Conservation (phyloP, 2,113 vertebrate species). For the Lophotis ruficrista region DNA sequence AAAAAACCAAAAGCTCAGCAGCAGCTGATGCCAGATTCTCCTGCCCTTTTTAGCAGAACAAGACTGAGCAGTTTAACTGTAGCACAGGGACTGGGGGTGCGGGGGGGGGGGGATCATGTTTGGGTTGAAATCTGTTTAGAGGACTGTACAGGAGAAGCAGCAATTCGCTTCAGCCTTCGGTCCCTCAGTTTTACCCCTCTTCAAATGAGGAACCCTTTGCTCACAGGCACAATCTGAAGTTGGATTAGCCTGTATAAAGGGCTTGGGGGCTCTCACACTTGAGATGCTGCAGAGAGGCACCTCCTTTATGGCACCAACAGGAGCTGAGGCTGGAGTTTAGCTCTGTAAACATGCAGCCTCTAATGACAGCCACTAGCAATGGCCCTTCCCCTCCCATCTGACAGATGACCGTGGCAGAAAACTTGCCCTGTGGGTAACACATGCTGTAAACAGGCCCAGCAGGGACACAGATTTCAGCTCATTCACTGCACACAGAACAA, state of each 20-base stretch:
- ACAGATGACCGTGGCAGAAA: constrained; percentile 5
- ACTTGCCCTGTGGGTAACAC: not conserved
- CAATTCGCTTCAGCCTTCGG: not conserved
- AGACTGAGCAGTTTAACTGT: not conserved
- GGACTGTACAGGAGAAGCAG: not conserved
- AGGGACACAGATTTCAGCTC: constrained; percentile 1
- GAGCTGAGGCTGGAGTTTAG: not conserved
- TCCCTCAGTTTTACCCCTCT: not conserved
- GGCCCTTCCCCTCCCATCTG: not conserved
- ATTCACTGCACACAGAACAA: not conserved
- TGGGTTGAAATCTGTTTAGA: not conserved
- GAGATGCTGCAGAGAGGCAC: not conserved
- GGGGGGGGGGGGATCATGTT: not conserved
- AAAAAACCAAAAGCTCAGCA: not conserved
- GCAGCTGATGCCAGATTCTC: not conserved
- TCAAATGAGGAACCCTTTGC: not conserved
- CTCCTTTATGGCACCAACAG: not conserved
- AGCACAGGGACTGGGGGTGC: not conserved
- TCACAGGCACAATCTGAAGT: not conserved
- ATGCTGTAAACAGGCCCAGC: constrained; percentile 31
- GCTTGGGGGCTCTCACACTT: not conserved
- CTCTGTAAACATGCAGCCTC: not conserved
- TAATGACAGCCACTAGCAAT: not conserved
- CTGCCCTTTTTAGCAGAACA: not conserved
- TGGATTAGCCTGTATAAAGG: not conserved